A percentile compares a stretch with the other conserved stretches of the same genome.
Conservation (phyloP, 2,888 invertebrate species). For the Rosalia funebris region DNA sequence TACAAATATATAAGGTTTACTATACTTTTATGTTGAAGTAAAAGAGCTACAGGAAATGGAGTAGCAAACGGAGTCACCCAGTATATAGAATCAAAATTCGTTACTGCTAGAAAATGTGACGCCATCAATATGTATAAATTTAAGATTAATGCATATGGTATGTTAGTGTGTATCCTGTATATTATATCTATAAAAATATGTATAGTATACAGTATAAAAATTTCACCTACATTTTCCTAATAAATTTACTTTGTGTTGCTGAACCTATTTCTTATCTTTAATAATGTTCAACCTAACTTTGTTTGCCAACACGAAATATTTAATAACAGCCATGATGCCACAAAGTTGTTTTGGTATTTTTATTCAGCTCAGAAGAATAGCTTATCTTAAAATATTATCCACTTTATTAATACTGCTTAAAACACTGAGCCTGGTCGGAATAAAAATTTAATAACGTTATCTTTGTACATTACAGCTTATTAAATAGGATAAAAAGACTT, state of each 20-base stretch:
- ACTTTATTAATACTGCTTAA: slow-evolving; percentile 4
- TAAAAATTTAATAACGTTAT: slow-evolving; percentile 9
- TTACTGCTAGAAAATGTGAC: too few species aligned
- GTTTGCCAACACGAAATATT: slow-evolving; percentile 13
- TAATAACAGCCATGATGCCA: slow-evolving; percentile 6
- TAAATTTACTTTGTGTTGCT: slow-evolving; percentile 2
- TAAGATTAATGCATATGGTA: too few species aligned
- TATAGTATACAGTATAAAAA: slow-evolving; percentile 5
- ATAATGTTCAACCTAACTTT: slow-evolving; percentile 1
- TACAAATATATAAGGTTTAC: too few species aligned
- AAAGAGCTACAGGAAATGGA: too few species aligned
- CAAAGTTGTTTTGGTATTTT: slow-evolving; percentile 14
- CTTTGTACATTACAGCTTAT: neutral
- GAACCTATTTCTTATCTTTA: slow-evolving; percentile 9
- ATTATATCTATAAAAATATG: too few species aligned
- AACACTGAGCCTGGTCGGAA: neutral
- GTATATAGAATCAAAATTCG: neutral
- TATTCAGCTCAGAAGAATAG: slow-evolving; percentile 5
- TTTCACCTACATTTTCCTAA: slow-evolving; percentile 1
- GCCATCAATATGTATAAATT: too few species aligned
- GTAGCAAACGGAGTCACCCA: too few species aligned
- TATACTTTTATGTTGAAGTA: too few species aligned
- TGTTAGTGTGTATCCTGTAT: too few species aligned
- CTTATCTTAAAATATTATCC: slow-evolving; percentile 12
- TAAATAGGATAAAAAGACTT: slow-evolving; percentile 7